Base-by-base conservation (phyloP, 2,888 invertebrate genomes). In the Stramonita haemastoma region DNA sequence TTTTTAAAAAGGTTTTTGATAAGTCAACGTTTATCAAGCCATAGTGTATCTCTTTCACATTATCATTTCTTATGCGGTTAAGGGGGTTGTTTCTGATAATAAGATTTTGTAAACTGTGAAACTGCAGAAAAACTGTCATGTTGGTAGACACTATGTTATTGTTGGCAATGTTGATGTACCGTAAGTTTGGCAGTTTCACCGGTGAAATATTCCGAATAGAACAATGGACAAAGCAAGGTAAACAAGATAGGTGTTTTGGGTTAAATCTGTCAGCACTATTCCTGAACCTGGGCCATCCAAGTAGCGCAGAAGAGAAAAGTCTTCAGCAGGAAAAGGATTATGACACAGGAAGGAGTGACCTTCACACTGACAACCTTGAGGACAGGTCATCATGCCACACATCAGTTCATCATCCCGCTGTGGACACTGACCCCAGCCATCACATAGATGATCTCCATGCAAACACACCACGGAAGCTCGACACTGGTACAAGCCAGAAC, bases 401-500 rank as follows among this genome's bases (percentile, higher is more conserved):
- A 83, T 36, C 81, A 22, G 46, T 46, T 83, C 81, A 83, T 83
- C 81, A 46, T 83, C 81, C 22, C 81, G 81, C 81, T 26, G 81
- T 83, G 81, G 81, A 83, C 81, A 83, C 81, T 83, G 81, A 26
- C 81, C 26, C 36, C 36, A 83, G 46, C 81, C 81, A 46, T 83
- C 81, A 83, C 81, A 83, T 8, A 83, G 81, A 83, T 83, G 36
- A 83, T 83, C 81, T 83, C 46, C 81, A 83, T 46, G 81, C 22
- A 83, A 36, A 83, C 81, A 83, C 5, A 46, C 26, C 26, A 5
- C 5, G 26, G 81, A 83, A 83, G 4, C 81, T 83, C 81, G 81
- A 34, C 81, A 83, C 0, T 46, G 13, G 46, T 83, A 83, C 5
- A 46, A 83, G 22, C 81, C 46, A 26, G 36, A 22, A 26, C 36